Conservation (phyloP, 2,888 invertebrate species). For the Spisula subtruncata region DNA sequence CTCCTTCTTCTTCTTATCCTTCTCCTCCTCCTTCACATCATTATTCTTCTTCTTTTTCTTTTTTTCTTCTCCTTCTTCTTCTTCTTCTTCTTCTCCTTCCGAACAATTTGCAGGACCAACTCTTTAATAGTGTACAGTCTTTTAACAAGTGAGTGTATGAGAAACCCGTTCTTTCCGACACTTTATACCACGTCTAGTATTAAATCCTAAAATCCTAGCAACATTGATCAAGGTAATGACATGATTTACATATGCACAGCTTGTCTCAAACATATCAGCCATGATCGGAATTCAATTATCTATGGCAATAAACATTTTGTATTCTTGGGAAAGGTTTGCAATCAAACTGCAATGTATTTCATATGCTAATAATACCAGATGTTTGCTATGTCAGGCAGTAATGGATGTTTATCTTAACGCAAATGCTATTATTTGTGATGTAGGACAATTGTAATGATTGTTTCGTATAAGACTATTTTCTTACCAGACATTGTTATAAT, state of each 20-base stretch:
- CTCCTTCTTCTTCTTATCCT: too few relatives aligned
- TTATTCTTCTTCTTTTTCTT: too few relatives aligned
- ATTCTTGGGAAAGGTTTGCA: background rate
- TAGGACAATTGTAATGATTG: background rate
- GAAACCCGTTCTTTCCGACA: background rate
- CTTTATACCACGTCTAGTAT: background rate
- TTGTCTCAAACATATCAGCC: background rate
- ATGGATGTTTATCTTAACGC: background rate
- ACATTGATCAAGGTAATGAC: background rate
- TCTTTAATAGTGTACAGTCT: too few relatives aligned
- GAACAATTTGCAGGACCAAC: too few relatives aligned
- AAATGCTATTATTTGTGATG: background rate
- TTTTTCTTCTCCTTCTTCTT: too few relatives aligned
- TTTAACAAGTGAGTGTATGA: too few relatives aligned
- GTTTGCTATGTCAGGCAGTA: slow-evolving; percentile 23
- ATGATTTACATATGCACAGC: background rate
- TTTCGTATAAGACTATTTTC: background rate
- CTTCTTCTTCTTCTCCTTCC: too few relatives aligned
- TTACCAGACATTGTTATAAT: background rate
- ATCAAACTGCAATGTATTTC: background rate
- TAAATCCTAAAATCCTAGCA: background rate
- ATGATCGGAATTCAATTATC: background rate
- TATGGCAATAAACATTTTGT: slow-evolving; percentile 1
- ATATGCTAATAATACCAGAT: background rate
- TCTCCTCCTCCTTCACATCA: too few relatives aligned